Conservation (phyloP, 2,113 vertebrate species). For the Actenoides hombroni region DNA sequence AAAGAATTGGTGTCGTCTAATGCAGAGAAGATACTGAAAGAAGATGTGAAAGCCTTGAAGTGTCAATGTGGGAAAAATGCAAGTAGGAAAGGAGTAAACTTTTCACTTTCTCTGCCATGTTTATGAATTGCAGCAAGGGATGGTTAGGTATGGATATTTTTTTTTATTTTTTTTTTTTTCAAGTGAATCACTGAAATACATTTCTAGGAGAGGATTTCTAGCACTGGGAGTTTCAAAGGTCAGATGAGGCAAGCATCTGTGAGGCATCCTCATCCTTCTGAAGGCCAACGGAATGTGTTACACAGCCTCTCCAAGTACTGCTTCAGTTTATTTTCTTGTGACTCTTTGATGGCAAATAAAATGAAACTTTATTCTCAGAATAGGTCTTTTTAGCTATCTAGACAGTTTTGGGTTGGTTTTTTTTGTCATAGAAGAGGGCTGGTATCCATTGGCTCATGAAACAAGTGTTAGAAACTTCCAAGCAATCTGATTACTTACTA, state of each 20-base stretch:
- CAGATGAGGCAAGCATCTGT: background rate
- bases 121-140: background rate
- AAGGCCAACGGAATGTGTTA: background rate
- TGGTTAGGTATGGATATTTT: background rate
- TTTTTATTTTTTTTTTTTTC: background rate
- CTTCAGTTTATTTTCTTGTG: background rate
- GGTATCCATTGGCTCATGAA: background rate
- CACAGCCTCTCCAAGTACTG: background rate
- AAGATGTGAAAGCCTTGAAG: background rate
- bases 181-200: background rate
- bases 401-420: background rate
- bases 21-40: background rate
- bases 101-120: background rate
- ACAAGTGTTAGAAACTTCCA: background rate
- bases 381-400: background rate
- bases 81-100: background rate
- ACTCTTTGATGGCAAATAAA: background rate
- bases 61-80: background rate
- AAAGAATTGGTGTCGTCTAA: background rate
- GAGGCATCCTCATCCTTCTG: background rate
- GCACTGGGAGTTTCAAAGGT: background rate
- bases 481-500: background rate
- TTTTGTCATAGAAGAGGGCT: background rate
- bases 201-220: background rate
- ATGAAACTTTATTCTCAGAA: background rate